Base-by-base conservation (phyloP, 92 coral and sea anemone genomes). In the Montipora capitata region DNA sequence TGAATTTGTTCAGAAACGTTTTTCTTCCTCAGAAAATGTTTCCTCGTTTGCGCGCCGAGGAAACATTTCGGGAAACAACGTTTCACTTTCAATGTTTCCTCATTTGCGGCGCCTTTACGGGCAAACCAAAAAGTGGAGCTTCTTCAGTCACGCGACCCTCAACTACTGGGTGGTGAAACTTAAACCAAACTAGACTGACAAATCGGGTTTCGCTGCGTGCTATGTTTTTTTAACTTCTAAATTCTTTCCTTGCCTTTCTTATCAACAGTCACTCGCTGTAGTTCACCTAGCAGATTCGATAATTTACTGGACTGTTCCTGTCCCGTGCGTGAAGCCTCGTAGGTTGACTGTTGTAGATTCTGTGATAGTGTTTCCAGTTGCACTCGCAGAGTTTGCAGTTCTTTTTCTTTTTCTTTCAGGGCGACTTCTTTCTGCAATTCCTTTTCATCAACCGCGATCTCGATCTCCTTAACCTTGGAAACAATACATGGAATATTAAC, bases 351-450 rank as follows among this genome's bases (percentile, higher is more conserved):
- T 52, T 88, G 92, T 77, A 94, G 89, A 12, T 83, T 75, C 54
- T 85, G 82, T 54, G 90, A 90, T 5, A 93, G 71, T 18, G 90
- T 93, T 41, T 96, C 95, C 16, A 94, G 92, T 57, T 92, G 93
- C 35, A 80, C 79, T 85, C 93, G 90, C 56, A 98, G 81, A 48
- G 93, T 87, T 12, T 95, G 97, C 3, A 96, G 89, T 79, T 98
- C 98, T 72, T 96, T 96, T 80, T 94, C 96, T 66, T 98, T 98
- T 87, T 95, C 91, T 87, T 98, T 98, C 80, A 98, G 83, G 10
- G 97, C 98, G 3, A 96, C 99, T 82, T 98, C 98, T 76, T 98
- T 98, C 87, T 98, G 99, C 12, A 98, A 92, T 75, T 98, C 99
- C 80, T 98, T 96, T 83, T 98, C 99, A 59, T 98, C 99, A 40